Conservation (phyloP, 2,113 vertebrate species). For the Orientallactaga bullata region DNA sequence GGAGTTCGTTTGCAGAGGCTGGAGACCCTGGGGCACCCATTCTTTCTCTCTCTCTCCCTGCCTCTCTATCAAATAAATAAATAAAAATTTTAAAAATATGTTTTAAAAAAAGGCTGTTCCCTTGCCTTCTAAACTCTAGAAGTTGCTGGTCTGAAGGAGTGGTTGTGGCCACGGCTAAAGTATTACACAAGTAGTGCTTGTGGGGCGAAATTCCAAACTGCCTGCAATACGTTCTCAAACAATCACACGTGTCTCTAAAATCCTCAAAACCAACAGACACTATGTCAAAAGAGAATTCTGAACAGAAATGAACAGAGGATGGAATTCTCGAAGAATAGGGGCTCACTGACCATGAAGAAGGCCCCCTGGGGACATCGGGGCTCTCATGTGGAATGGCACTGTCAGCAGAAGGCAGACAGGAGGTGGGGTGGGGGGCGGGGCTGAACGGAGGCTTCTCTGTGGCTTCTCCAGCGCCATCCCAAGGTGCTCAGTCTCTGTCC, state of each 20-base stretch:
- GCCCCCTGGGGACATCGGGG: not conserved
- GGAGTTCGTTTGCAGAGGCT: too few species aligned
- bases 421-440: not conserved
- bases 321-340: not conserved
- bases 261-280: not conserved
- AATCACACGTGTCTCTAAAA: not conserved
- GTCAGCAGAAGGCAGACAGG: too few species aligned
- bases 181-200: not conserved
- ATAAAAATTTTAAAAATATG: too few species aligned
- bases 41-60: too few species aligned
- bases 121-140: not conserved
- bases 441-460: not conserved
- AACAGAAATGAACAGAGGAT: not conserved
- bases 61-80: too few species aligned
- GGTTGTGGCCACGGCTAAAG: fast-evolving
- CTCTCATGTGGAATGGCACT: too few species aligned
- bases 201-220: not conserved
- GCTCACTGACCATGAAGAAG: not conserved
- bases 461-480: not conserved
- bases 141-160: not conserved
- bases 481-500: not conserved
- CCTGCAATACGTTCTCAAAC: slow-evolving; percentile 2
- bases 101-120: not conserved
- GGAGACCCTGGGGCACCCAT: too few species aligned
- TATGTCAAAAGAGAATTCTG: not conserved